Evolutionary conservation across 2,888 invertebrate species (phyloP).

Genomic region (Leptura quadrifasciata): DNA sequence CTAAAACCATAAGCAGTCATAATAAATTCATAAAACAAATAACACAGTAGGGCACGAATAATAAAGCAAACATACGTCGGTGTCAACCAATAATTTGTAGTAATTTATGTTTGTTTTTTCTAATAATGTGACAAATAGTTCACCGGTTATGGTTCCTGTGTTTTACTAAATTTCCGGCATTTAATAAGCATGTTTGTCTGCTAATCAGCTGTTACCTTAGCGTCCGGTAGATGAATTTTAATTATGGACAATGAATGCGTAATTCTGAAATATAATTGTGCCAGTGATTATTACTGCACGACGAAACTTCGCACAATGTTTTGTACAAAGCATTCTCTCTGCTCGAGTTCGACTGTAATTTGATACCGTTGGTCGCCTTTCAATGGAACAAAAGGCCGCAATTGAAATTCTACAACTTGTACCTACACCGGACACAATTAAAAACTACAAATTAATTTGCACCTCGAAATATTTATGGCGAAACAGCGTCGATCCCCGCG

Average conservation of each 20-base stretch:
- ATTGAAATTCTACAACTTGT: slow-evolving; percentile 63
- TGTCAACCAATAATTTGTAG: slow-evolving; percentile 48
- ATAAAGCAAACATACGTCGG: slow-evolving; percentile 42
- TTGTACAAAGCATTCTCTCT: slow-evolving; percentile 56
- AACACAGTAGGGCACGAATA: slow-evolving; percentile 41
- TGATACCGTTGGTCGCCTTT: slow-evolving; percentile 65
- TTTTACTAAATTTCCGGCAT: slow-evolving; percentile 53
- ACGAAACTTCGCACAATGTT: slow-evolving; percentile 42
- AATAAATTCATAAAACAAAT: slow-evolving; percentile 42
- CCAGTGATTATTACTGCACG: slow-evolving; percentile 35
- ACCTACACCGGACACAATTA: slow-evolving; percentile 60
- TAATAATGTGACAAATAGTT: slow-evolving; percentile 49
- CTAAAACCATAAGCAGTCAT: slow-evolving; percentile 30
- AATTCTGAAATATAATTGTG: slow-evolving; percentile 42
- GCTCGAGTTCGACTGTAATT: slow-evolving; percentile 59
- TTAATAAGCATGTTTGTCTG: slow-evolving; percentile 53
- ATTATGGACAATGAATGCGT: slow-evolving; percentile 41
- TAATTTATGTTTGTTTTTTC: slow-evolving; percentile 49
- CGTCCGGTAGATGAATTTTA: slow-evolving; percentile 44
- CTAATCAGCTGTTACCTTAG: slow-evolving; percentile 57
- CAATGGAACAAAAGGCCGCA: slow-evolving; percentile 61
- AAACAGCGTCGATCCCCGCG: slow-evolving; percentile 25
- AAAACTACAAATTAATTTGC: slow-evolving; percentile 62
- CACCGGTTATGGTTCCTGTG: slow-evolving; percentile 41
- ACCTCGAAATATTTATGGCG: slow-evolving; percentile 45